Base-by-base conservation (phyloP, 92 coral and sea anemone species). In the Palythoa caribaeorum region DNA sequence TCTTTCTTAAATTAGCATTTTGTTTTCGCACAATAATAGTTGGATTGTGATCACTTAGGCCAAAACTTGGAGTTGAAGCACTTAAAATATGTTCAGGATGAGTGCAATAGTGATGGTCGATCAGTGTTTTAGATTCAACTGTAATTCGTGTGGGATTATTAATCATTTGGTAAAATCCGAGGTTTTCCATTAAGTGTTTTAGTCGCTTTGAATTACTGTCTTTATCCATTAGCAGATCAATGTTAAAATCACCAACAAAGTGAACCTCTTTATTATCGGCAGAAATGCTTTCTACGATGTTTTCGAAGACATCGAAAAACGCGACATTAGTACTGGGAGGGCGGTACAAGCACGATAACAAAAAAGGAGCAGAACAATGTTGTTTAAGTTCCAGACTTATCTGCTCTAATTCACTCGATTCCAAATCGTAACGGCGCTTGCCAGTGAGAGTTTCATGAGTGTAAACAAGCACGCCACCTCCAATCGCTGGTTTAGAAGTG, bases 11-110 rank as follows among this genome's bases (percentile, higher is more conserved):
- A 62, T 83, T 72, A n/a, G 87, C 59, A 68, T 83, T 48, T 17
- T 66, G 73, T 39, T 65, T 74, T 63, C 60, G 63, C 65, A 36
- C 60, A 50, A 62, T 3, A n/a, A 69, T 69, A 1, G 87, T 83
- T 83, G 77, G 78, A 83, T 83, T 83, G 71, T 83, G 87, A 55
- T 83, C 87, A 8, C 60, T 83, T 48, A 83, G 62, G 78, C 65
- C 65, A 59, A 68, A 68, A 52, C 81, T 38, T 62, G 73, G 83
- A 38, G 80, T 68, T 69, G 80, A 75, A 86, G 57, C 70, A 69
- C 59, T 69, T 51, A 86, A 38, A 40, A 59, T 48, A 74, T 86
- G 89, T 86, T 86, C 89, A 5, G 89, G 83, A 36, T 74, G 89
- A 9, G 81, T 72, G 50, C 81, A 74, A n/a, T 59, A 86, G 60